Base-by-base conservation (phyloP, 1,140 invertebrate species). In the Popillia japonica region DNA sequence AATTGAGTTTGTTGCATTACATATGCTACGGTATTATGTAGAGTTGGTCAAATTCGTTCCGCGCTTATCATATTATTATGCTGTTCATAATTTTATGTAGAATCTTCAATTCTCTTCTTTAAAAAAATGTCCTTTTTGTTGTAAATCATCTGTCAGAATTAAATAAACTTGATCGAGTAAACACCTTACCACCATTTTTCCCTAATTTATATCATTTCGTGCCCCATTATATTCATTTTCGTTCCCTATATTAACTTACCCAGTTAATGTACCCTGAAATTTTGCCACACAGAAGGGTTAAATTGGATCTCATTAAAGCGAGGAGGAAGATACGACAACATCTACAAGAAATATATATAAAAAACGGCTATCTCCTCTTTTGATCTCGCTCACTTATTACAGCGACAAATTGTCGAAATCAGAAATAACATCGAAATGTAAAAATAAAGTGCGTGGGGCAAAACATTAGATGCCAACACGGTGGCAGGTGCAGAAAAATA, bases 401-500 rank as follows among this genome's bases (percentile, higher is more conserved):
- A 22, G 22, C 61, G 61, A 68, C 22, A 68, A 68, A 68, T 68
- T 68, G 61, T 68, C 61, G 61, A 68, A 68, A 68, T 68, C 61
- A 22, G 27, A 34, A 68, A 22, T 34, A 34, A 68, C 22, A 14
- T 27, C 22, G 61, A 34, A 27, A 27, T 3, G 0, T 23, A 27
- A 20, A 68, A 68, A 34, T 27, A 22, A 68, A 22, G 61, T 68
- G 61, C 22, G 61, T 27, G 22, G 61, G 27, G 61, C 22, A 68
- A 68, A 68, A 68, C 61, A 68, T 68, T 68, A 68, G 61, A 68
- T 68, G 61, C 61, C 61, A 68, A 68, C 61, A 68, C 27, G 27
- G 20, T 68, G 61, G 61, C 61, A 68, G 61, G 61, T 68, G 61
- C 61, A 68, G 61, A 68, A 68, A 48, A 34, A 34, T 34, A 48